A percentile compares a stretch with the other conserved stretches of the same genome.
phyloP scores from a whole-genome alignment of 2,113 vertebrate genomes.

The Alouatta palliata region DNA sequence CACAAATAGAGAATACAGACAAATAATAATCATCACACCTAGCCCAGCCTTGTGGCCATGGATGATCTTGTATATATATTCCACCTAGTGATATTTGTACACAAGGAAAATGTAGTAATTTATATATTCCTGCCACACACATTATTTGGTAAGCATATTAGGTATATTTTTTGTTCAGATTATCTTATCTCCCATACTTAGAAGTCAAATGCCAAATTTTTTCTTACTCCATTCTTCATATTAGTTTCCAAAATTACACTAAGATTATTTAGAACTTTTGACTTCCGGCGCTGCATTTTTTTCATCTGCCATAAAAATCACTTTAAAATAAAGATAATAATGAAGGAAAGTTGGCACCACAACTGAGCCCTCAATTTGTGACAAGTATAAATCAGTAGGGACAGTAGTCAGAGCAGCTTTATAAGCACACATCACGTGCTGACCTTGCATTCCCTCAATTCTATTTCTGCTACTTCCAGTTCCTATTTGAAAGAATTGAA shows the following conservation, averaged over 20 bases:
- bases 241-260: background rate
- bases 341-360: background rate
- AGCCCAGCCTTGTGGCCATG: background rate
- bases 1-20: background rate
- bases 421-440: background rate
- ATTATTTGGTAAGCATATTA: background rate
- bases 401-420: background rate
- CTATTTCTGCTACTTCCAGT: slow-evolving; percentile 19
- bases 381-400: background rate
- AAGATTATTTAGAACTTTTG: background rate
- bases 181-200: background rate
- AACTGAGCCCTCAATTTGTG: background rate
- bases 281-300: background rate
- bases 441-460: background rate
- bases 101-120: background rate
- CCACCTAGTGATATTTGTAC: background rate
- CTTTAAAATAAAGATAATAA: slow-evolving; percentile 5
- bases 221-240: background rate
- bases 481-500: background rate
- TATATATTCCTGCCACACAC: background rate
- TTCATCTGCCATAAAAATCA: background rate
- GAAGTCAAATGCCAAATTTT: background rate
- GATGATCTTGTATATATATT: background rate
- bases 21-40: background rate
- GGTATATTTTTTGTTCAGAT: background rate